A percentile compares a stretch with the other conserved stretches of the same genome.
Evolutionary conservation across 35 echinoderm and acorn worm genomes (phyloP).

Genomic region (Lytechinus variegatus): DNA sequence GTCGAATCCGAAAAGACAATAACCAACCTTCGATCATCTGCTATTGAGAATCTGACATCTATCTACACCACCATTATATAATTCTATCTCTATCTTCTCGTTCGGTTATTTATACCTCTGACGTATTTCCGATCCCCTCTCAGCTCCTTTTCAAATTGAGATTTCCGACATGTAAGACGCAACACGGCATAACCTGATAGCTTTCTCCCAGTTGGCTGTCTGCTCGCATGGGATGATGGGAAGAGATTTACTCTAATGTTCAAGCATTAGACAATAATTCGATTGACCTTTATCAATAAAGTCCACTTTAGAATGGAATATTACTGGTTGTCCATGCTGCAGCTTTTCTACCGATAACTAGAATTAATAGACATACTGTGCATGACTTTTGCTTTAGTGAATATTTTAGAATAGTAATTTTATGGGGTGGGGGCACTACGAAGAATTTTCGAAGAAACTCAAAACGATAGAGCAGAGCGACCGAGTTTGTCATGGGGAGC

Average conservation of each 20-base stretch:
- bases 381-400: too few relatives aligned
- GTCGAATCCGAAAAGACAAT: not conserved
- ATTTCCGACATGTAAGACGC: not conserved
- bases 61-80: not conserved
- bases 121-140: not conserved
- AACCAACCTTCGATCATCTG: not conserved
- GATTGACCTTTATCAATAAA: not conserved
- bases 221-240: not conserved
- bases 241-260: not conserved
- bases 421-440: too few relatives aligned
- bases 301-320: not conserved
- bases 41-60: not conserved
- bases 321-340: not conserved
- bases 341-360: not conserved
- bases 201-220: slow-evolving; percentile 7
- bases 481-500: too few relatives aligned
- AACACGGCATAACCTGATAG: slow-evolving; percentile 1
- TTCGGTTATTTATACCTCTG: not conserved
- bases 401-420: too few relatives aligned
- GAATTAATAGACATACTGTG: not conserved
- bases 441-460: too few relatives aligned
- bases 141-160: not conserved
- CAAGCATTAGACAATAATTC: not conserved
- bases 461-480: too few relatives aligned
- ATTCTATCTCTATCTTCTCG: not conserved